Evolutionary conservation across 2,888 invertebrate species (phyloP).

Genomic region (Pimpla rufipes): DNA sequence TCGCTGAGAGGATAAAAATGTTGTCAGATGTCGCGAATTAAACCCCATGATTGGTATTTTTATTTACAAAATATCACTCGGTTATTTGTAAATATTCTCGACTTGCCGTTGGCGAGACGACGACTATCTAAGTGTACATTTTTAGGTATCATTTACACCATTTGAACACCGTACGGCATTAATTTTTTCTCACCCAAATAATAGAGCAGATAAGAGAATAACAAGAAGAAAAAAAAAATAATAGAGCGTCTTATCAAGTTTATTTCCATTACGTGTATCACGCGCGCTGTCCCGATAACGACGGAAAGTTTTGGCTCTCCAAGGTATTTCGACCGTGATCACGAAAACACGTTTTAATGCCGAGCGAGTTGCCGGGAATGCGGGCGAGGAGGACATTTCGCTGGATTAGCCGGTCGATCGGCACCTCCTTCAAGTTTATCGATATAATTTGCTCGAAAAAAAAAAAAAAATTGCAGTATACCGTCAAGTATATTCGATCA

Average conservation of each 20-base stretch:
- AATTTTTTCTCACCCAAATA: too few relatives aligned
- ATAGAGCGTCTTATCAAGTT: constrained; percentile 58
- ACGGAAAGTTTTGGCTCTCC: constrained; percentile 67
- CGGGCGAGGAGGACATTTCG: not conserved
- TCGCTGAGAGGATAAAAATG: too few relatives aligned
- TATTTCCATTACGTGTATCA: constrained; percentile 59
- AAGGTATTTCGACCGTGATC: constrained; percentile 24
- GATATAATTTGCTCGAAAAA: constrained; percentile 4
- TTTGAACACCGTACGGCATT: too few relatives aligned
- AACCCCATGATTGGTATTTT: too few relatives aligned
- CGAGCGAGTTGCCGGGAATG: not conserved
- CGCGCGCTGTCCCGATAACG: constrained; percentile 42
- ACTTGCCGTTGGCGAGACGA: too few relatives aligned
- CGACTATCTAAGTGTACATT: too few relatives aligned
- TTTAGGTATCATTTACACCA: too few relatives aligned
- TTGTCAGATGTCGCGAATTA: too few relatives aligned
- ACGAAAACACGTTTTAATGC: constrained; percentile 32
- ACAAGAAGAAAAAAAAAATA: constrained; percentile 21
- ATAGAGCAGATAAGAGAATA: not conserved
- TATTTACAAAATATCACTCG: too few relatives aligned
- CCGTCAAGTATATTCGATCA: too few relatives aligned
- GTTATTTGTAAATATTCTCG: too few relatives aligned
- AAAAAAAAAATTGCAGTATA: constrained; percentile 10
- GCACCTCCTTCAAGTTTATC: not conserved
- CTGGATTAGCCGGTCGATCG: not conserved